Percentiles rank a stretch among this genome's conserved stretches.
phyloP scores from a whole-genome alignment of 2,113 vertebrate genomes.

The Pongo abelii region DNA sequence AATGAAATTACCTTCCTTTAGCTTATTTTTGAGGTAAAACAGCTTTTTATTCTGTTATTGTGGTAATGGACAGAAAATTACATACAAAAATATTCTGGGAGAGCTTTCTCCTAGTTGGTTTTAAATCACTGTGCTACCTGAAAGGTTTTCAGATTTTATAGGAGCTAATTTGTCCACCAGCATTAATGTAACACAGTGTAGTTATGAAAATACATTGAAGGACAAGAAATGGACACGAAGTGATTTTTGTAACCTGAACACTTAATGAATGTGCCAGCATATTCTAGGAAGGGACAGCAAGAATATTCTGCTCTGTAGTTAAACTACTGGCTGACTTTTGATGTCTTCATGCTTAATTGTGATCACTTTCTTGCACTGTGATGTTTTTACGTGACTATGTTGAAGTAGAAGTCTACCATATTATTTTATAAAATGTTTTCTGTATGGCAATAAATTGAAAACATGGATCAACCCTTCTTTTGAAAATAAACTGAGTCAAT shows the following conservation, averaged over 20 bases:
- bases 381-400: slow-evolving; percentile 34
- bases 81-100: slow-evolving; percentile 19
- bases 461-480: not conserved
- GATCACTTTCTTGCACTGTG: slow-evolving; percentile 50
- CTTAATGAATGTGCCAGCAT: slow-evolving; percentile 30
- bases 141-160: slow-evolving; percentile 47
- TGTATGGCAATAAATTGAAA: slow-evolving; percentile 45
- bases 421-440: slow-evolving; percentile 52
- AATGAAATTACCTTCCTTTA: slow-evolving; percentile 51
- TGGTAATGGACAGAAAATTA: slow-evolving; percentile 35
- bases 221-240: not conserved
- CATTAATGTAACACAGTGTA: slow-evolving; percentile 19
- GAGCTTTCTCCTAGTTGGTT: slow-evolving; percentile 17
- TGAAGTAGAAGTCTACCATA: not conserved
- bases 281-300: slow-evolving; percentile 7
- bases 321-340: slow-evolving; percentile 17
- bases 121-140: slow-evolving; percentile 48
- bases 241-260: slow-evolving; percentile 46
- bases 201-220: not conserved
- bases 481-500: slow-evolving; percentile 45
- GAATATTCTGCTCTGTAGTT: not conserved
- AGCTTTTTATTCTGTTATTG: slow-evolving; percentile 34
- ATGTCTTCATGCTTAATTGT: slow-evolving; percentile 6
- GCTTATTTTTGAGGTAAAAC: slow-evolving; percentile 22
- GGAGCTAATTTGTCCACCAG: slow-evolving; percentile 27